phyloP scores from a whole-genome alignment of 2,113 vertebrate genomes.

The Acanthochromis polyacanthus region DNA sequence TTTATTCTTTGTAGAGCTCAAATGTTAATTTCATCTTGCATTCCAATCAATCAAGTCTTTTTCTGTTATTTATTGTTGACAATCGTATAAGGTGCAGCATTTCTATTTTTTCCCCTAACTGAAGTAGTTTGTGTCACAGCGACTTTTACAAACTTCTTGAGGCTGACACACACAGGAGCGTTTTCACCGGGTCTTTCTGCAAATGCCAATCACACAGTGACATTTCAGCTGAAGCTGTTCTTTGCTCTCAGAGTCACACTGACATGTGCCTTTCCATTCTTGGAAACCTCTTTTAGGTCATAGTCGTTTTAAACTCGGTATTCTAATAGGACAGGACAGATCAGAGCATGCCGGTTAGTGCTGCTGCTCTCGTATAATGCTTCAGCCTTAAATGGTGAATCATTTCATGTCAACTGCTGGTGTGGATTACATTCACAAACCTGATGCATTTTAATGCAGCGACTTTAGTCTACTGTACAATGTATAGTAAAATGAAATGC shows the following conservation, averaged over 20 bases:
- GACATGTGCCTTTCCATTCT: constrained; percentile 63
- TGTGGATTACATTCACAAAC: constrained; percentile 38
- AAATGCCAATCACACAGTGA: constrained; percentile 39
- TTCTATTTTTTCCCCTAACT: constrained; percentile 1
- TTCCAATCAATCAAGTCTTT: constrained; percentile 54
- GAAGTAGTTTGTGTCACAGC: constrained; percentile 26
- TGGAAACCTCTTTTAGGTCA: constrained; percentile 13
- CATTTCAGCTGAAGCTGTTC: constrained; percentile 24
- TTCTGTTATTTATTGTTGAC: constrained; percentile 83
- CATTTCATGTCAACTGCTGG: constrained; percentile 33
- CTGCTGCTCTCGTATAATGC: constrained; percentile 18
- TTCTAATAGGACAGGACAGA: constrained; percentile 14
- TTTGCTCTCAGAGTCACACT: constrained; percentile 16
- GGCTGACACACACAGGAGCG: neutral
- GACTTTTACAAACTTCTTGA: constrained; percentile 17
- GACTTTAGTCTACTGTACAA: constrained; percentile 56
- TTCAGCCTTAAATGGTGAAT: constrained; percentile 19
- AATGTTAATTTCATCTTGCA: constrained; percentile 24
- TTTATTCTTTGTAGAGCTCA: constrained; percentile 38
- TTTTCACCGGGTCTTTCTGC: constrained; percentile 36
- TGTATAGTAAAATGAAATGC: constrained; percentile 61
- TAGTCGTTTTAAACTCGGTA: constrained; percentile 24
- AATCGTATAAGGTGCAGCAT: constrained; percentile 64
- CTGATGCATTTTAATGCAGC: constrained; percentile 27
- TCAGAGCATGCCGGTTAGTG: neutral